These are phyloP conservation scores for Takifugu rubripes DNA, from an alignment of 2,797 vertebrate species.

Conservation along the genomic window DNA sequence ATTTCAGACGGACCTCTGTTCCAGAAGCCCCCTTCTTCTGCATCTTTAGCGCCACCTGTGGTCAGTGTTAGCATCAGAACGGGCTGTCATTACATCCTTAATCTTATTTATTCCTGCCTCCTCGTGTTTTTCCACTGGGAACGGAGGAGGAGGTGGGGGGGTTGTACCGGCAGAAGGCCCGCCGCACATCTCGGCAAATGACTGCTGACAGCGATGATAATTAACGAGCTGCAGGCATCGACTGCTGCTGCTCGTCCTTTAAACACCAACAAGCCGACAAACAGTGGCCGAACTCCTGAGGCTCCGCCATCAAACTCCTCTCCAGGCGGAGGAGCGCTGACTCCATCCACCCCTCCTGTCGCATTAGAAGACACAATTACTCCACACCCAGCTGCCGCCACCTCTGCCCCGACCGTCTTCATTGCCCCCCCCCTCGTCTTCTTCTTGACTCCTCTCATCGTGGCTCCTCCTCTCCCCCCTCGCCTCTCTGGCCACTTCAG, in stretches of 20 bases:
- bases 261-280: conserved; percentile 39
- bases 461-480: conserved; percentile 25
- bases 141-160: conserved; percentile 34
- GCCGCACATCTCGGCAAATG: conserved; percentile 46
- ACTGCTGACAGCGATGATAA: conserved; percentile 62
- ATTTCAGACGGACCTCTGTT: conserved; percentile 27
- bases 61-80: conserved; percentile 14
- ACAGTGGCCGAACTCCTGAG: conserved; percentile 31
- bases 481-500: conserved; percentile 40
- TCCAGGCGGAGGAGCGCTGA: conserved; percentile 16
- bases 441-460: conserved; percentile 16
- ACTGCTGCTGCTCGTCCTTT: conserved; percentile 36
- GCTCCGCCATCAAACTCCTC: conserved; percentile 35
- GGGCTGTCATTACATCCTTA: conserved; percentile 49
- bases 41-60: not conserved
- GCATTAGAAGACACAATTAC: conserved; percentile 57
- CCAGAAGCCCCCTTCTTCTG: too few species aligned
- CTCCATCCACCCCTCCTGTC: conserved; percentile 45
- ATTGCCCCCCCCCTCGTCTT: conserved; percentile 11
- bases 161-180: conserved; percentile 14
- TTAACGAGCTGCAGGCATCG: conserved; percentile 57
- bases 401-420: conserved; percentile 25
- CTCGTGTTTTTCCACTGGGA: conserved; percentile 7
- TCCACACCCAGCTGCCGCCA: conserved; percentile 44
- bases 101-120: conserved; percentile 47